A percentile compares a stretch with the other conserved stretches of the same genome.
phyloP scores from a whole-genome alignment of 2,797 vertebrate genomes.

The Apogon hyalosoma region DNA sequence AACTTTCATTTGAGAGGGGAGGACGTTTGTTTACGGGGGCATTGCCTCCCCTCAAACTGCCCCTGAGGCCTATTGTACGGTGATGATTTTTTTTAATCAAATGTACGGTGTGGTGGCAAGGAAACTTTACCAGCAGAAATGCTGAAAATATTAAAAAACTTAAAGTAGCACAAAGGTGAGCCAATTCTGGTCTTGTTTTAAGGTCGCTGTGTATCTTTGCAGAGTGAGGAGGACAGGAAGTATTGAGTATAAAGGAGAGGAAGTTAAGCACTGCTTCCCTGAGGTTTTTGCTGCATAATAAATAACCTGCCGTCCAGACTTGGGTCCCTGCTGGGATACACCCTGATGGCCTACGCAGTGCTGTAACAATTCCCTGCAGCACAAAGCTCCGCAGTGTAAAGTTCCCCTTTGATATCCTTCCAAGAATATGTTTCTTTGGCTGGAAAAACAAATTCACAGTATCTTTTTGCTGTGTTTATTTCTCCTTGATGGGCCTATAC shows the following conservation, averaged over 20 bases:
- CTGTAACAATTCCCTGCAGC: slow-evolving; percentile 51
- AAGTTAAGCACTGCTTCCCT: slow-evolving; percentile 18
- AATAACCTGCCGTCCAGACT: slow-evolving; percentile 54
- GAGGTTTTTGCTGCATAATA: slow-evolving; percentile 41
- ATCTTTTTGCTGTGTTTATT: not conserved
- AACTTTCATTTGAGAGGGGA: too few species aligned
- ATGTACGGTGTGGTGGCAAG: too few species aligned
- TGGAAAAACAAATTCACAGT: slow-evolving; percentile 32
- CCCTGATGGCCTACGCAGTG: slow-evolving; percentile 19
- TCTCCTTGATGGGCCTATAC: not conserved
- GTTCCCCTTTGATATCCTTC: slow-evolving; percentile 50
- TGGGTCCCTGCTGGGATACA: slow-evolving; percentile 40
- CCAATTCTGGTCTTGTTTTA: not conserved
- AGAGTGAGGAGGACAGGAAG: slow-evolving; percentile 9
- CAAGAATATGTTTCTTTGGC: slow-evolving; percentile 53
- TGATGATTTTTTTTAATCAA: too few species aligned
- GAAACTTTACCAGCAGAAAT: too few species aligned
- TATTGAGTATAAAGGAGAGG: slow-evolving; percentile 19
- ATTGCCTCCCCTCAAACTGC: too few species aligned
- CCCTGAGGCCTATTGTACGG: too few species aligned
- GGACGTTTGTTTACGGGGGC: too few species aligned
- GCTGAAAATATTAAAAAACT: too few species aligned
- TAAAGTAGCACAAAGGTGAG: too few species aligned
- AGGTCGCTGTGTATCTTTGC: slow-evolving; percentile 17
- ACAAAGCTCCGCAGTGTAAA: slow-evolving; percentile 33